Conservation (phyloP, 2,797 vertebrate genomes). For the Hylomyscus alleni region DNA sequence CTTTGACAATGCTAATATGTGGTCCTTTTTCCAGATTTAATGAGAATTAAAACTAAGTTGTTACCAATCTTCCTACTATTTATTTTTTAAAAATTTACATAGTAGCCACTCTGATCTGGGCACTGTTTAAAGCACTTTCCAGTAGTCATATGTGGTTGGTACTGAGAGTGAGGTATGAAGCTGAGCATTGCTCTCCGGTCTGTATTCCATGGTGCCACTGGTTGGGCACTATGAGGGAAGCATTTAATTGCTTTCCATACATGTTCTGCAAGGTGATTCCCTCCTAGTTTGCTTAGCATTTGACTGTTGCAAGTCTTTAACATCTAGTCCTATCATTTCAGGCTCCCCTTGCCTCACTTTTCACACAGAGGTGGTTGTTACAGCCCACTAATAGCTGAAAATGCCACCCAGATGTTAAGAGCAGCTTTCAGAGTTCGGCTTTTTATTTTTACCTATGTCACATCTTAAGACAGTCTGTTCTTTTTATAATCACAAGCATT, state of each 20-base stretch:
- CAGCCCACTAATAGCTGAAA: constrained; percentile 28
- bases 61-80: not conserved
- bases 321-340: fast-evolving
- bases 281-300: not conserved
- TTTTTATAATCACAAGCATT: not conserved
- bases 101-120: not conserved
- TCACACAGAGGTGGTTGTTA: not conserved
- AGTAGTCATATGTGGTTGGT: not conserved
- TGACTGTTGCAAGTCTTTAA: not conserved
- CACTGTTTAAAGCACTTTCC: not conserved
- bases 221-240: not conserved
- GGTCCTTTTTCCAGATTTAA: not conserved
- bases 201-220: not conserved
- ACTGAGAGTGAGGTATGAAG: not conserved
- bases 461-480: not conserved
- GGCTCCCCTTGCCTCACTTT: not conserved
- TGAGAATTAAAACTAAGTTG: not conserved
- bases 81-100: constrained; percentile 32
- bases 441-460: not conserved
- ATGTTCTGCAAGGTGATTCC: not conserved
- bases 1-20: not conserved
- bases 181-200: not conserved
- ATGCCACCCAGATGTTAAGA: not conserved
- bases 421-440: not conserved
- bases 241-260: not conserved